A percentile compares a stretch with the other conserved stretches of the same genome.
phyloP scores from a whole-genome alignment of 2,113 vertebrate species.

The Xiphophorus hellerii region DNA sequence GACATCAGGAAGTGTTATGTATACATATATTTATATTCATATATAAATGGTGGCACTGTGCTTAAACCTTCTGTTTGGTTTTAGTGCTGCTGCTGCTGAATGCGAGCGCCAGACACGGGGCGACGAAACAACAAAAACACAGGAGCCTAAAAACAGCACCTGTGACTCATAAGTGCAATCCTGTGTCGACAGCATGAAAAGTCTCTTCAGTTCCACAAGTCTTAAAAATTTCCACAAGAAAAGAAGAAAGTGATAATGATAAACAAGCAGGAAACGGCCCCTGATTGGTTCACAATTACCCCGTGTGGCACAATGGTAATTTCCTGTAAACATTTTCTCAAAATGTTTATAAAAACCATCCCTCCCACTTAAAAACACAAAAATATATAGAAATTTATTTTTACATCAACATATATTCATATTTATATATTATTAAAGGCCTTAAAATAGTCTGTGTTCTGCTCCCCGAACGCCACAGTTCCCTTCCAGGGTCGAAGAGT shows the following conservation, averaged over 20 bases:
- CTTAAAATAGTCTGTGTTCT: slow-evolving; percentile 78
- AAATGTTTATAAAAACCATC: slow-evolving; percentile 71
- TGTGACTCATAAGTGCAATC: slow-evolving; percentile 69
- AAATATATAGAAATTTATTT: slow-evolving; percentile 80
- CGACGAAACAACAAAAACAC: slow-evolving; percentile 30
- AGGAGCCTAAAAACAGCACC: slow-evolving; percentile 44
- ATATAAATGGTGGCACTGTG: slow-evolving; percentile 29
- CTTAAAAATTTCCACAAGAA: slow-evolving; percentile 21
- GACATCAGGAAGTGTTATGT: slow-evolving; percentile 45
- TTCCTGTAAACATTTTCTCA: slow-evolving; percentile 73
- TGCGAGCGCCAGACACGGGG: slow-evolving; percentile 20
- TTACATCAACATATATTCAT: slow-evolving; percentile 67
- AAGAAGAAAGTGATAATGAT: slow-evolving; percentile 2
- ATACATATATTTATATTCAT: neutral
- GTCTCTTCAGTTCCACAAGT: slow-evolving; percentile 47
- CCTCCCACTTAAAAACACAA: slow-evolving; percentile 70
- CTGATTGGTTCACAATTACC: slow-evolving; percentile 69
- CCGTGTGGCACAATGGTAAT: slow-evolving; percentile 75
- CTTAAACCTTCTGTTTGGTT: slow-evolving; percentile 36
- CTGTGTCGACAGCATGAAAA: slow-evolving; percentile 56
- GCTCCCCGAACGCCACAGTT: slow-evolving; percentile 75
- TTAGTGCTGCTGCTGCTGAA: slow-evolving; percentile 28
- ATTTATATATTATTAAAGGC: slow-evolving; percentile 80
- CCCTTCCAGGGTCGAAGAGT: slow-evolving; percentile 66
- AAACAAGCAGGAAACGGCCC: slow-evolving; percentile 53